These are phyloP conservation scores for Aphelinus atriplicis DNA, from an alignment of 1,140 invertebrate species.

Conservation along the genomic window DNA sequence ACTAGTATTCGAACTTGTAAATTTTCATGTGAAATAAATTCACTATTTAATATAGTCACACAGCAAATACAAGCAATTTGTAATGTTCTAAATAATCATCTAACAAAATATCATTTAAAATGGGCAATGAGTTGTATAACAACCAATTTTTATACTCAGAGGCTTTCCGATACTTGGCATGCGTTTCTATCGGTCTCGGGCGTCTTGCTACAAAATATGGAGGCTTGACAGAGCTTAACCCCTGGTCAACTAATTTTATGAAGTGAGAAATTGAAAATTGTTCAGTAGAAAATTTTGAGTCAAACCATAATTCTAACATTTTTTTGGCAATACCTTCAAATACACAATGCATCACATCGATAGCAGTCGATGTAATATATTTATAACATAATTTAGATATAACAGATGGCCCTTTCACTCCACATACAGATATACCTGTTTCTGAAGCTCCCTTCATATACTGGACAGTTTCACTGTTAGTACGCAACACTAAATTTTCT, in stretches of 20 bases:
- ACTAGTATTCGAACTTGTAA: conserved; percentile 23
- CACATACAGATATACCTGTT: conserved; percentile 7
- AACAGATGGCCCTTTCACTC: conserved; percentile 17
- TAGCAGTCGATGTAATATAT: conserved; percentile 14
- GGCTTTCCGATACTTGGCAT: conserved; percentile 39
- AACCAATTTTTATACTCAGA: conserved; percentile 37
- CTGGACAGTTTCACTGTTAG: not conserved
- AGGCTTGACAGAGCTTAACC: conserved; percentile 32
- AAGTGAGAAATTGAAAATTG: conserved; percentile 35
- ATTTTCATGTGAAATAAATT: conserved; percentile 29
- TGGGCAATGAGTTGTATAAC: conserved; percentile 25
- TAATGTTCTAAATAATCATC: conserved; percentile 40
- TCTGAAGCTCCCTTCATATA: not conserved
- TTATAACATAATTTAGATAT: conserved; percentile 2
- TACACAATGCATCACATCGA: conserved; percentile 34
- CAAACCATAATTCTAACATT: conserved; percentile 42
- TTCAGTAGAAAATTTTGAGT: not conserved
- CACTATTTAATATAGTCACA: conserved; percentile 31
- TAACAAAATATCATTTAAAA: conserved; percentile 30
- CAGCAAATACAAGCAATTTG: not conserved
- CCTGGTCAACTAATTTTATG: conserved; percentile 4
- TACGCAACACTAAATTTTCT: conserved; percentile 1
- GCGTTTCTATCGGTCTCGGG: conserved; percentile 21
- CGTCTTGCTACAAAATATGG: conserved; percentile 38
- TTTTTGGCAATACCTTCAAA: conserved; percentile 33